These are phyloP conservation scores for Podiceps cristatus DNA, from an alignment of 2,113 vertebrate species.

Conservation along the genomic window DNA sequence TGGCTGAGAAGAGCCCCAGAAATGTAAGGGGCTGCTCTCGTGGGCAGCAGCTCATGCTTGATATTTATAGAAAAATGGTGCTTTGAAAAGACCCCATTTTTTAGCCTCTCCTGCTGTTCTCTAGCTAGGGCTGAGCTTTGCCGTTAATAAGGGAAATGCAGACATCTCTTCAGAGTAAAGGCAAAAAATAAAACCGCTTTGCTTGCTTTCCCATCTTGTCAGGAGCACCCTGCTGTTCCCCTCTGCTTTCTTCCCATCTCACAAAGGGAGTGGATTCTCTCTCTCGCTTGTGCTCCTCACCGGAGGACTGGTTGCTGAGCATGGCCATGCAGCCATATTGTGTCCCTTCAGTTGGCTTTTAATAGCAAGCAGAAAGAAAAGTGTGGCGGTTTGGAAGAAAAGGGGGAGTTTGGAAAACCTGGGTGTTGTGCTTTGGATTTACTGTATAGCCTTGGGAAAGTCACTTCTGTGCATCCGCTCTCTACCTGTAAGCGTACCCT, in stretches of 20 bases:
- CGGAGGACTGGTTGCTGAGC: background rate
- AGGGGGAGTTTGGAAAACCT: background rate
- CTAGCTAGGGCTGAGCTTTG: conserved; percentile 19
- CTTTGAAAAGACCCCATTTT: conserved; percentile 7
- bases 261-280: conserved; percentile 15
- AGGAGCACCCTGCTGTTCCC: conserved; percentile 45
- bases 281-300: background rate
- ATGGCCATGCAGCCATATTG: background rate
- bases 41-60: background rate
- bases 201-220: conserved; percentile 26
- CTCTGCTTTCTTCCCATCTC: background rate
- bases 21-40: background rate
- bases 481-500: background rate
- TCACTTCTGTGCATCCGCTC: background rate
- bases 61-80: conserved; percentile 21
- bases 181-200: conserved; percentile 16
- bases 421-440: background rate
- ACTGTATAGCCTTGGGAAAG: background rate
- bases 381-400: background rate
- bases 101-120: conserved; percentile 45
- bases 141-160: conserved; percentile 45
- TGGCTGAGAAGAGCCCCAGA: background rate
- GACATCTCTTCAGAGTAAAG: conserved; percentile 26
- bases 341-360: background rate
- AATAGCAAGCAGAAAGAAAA: background rate